A percentile compares a stretch with the other conserved stretches of the same genome.
phyloP scores from a whole-genome alignment of 2,888 invertebrate genomes.

The Myathropa florea region DNA sequence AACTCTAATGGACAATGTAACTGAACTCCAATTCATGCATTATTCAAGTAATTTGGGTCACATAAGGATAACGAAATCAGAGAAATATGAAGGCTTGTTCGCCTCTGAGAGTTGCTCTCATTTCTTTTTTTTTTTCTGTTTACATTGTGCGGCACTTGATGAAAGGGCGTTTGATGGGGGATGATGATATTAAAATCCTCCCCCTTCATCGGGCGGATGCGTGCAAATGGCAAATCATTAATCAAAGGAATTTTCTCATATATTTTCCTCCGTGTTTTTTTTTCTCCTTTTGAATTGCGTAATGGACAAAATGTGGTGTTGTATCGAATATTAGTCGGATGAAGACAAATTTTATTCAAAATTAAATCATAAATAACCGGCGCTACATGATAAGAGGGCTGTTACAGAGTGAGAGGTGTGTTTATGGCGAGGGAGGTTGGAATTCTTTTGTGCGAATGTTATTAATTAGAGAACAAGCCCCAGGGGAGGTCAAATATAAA shows the following conservation, averaged over 20 bases:
- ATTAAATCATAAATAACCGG: neutral
- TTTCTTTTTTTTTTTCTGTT: neutral
- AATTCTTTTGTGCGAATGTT: too few species aligned
- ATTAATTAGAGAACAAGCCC: too few species aligned
- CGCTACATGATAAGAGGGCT: neutral
- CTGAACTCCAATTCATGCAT: slow-evolving; percentile 40
- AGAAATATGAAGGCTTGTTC: slow-evolving; percentile 13
- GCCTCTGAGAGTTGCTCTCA: neutral
- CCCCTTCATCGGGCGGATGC: neutral
- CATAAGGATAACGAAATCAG: slow-evolving; percentile 20
- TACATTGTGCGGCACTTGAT: neutral
- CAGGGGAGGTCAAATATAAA: too few species aligned
- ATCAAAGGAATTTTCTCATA: slow-evolving; percentile 8
- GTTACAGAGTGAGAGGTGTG: neutral
- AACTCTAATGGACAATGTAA: slow-evolving; percentile 40
- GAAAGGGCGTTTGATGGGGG: neutral
- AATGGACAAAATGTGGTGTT: neutral
- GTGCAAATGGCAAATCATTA: slow-evolving; percentile 39
- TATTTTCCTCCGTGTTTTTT: neutral
- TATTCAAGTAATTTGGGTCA: slow-evolving; percentile 51
- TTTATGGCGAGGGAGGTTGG: neutral
- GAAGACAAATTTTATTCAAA: neutral
- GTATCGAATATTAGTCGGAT: neutral
- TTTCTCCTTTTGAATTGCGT: neutral
- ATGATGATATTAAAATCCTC: slow-evolving; percentile 20